Conservation (phyloP, 2,888 invertebrate species). For the Phyto melanocephala region DNA sequence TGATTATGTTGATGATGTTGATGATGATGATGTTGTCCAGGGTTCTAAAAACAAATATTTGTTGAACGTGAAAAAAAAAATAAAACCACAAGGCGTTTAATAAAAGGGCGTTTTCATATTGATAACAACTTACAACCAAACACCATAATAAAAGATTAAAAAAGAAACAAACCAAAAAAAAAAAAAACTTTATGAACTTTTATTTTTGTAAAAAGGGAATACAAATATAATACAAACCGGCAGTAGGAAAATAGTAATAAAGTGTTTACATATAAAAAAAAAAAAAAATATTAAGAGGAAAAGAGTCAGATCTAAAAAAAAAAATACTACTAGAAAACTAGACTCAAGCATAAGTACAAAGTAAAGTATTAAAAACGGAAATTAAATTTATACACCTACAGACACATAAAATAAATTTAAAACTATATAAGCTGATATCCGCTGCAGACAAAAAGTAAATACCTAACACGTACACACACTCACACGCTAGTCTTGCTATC, state of each 20-base stretch:
- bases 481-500: background rate
- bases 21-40: constrained; percentile 13
- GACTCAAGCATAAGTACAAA: background rate
- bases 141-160: constrained; percentile 33
- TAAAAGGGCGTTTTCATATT: constrained; percentile 58
- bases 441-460: constrained; percentile 51
- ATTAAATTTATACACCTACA: constrained; percentile 54
- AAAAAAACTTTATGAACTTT: constrained; percentile 30
- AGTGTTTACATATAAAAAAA: constrained; percentile 13
- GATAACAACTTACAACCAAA: constrained; percentile 24
- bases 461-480: constrained; percentile 4
- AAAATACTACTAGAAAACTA: background rate
- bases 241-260: constrained; percentile 47
- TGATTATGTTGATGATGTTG: background rate
- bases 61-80: background rate
- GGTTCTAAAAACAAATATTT: constrained; percentile 30
- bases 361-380: constrained; percentile 43
- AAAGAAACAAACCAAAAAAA: background rate
- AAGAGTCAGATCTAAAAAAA: too few relatives aligned
- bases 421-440: constrained; percentile 54
- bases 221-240: background rate
- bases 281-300: background rate
- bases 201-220: background rate
- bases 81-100: constrained; percentile 54
- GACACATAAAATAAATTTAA: constrained; percentile 7